Evolutionary conservation across 92 coral and sea anemone genomes (phyloP).

Genomic region (Phymanthus crucifer): DNA sequence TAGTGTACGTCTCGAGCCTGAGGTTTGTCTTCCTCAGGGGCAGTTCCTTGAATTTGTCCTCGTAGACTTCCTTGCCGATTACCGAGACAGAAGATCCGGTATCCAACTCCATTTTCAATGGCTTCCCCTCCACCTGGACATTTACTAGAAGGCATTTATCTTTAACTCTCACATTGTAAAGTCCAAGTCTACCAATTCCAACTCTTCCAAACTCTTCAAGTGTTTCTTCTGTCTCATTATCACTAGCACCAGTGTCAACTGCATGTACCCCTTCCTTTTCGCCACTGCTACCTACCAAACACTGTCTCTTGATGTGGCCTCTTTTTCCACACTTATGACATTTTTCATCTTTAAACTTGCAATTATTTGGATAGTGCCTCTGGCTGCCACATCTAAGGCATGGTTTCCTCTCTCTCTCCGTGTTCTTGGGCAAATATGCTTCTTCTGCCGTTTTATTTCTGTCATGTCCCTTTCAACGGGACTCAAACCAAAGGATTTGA

Average conservation of each 20-base stretch:
- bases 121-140: conserved; percentile 9
- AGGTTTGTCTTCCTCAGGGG: conserved; percentile 19
- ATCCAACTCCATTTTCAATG: conserved; percentile 22
- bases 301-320: too few relatives aligned
- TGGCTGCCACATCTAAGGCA: neutral
- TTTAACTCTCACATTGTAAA: too few relatives aligned
- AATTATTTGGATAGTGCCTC: neutral
- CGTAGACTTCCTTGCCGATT: conserved; percentile 20
- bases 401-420: too few relatives aligned
- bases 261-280: too few relatives aligned
- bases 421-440: too few relatives aligned
- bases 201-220: too few relatives aligned
- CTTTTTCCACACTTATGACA: neutral
- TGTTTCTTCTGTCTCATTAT: too few relatives aligned
- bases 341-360: neutral
- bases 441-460: neutral
- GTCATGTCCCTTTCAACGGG: conserved; percentile 36
- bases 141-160: too few relatives aligned
- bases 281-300: too few relatives aligned
- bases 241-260: too few relatives aligned
- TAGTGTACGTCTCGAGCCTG: conserved; percentile 39
- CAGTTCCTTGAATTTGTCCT: neutral
- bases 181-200: too few relatives aligned
- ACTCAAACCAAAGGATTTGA: conserved; percentile 17
- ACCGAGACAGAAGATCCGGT: conserved; percentile 42